Evolutionary conservation across 2,113 vertebrate genomes (phyloP), one percentile per base, ranked within the genome.

Genomic region (Prunella himalayana): DNA sequence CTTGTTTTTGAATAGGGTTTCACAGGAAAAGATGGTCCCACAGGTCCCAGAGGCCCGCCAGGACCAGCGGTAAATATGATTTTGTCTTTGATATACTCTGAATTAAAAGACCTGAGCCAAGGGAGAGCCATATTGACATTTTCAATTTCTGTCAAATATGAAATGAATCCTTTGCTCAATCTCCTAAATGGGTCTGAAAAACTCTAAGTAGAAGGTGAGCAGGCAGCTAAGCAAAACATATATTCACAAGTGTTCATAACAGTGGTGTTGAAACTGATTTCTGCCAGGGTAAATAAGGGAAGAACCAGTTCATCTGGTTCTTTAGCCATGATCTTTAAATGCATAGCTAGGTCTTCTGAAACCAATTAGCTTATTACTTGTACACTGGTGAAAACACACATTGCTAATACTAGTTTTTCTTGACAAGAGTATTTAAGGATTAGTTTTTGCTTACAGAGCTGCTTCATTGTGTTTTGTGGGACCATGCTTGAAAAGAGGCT

Each of bases 11-110:
- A 63, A 96, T 68, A 99, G 99, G 99, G 99, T 57, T 99, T 99
- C 90, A 98, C 96, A 94, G 99, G 99, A 93, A 99, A 99, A 97
- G 99, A 99, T 63, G 99, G 99, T 86, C 82, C 98, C 10, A 92
- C 98, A 44, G 99, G 99, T 96, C 99, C 99, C 77, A 97, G 99
- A 98, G 99, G 99, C 42, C 98, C 99, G 12, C 96, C 98, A 30
- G 99, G 99, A 60, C 98, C 98, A 82, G 98, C 98, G 98, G 99
- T 99, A 98, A 98, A 97, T 98, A 86, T 56, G 57, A n/a, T 66
- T 88, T 92, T 85, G 9, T 72, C 37, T 88, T 92, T 81, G 39
- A 11, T 92, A 33, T 35, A 49, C 9, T 65, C 31, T 63, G 45
- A 61, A 85, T 66, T 65, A 73, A 61, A 56, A 75, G 28, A 76